phyloP scores from a whole-genome alignment of 2,888 invertebrate genomes.

The Polyommatus iphigenia region DNA sequence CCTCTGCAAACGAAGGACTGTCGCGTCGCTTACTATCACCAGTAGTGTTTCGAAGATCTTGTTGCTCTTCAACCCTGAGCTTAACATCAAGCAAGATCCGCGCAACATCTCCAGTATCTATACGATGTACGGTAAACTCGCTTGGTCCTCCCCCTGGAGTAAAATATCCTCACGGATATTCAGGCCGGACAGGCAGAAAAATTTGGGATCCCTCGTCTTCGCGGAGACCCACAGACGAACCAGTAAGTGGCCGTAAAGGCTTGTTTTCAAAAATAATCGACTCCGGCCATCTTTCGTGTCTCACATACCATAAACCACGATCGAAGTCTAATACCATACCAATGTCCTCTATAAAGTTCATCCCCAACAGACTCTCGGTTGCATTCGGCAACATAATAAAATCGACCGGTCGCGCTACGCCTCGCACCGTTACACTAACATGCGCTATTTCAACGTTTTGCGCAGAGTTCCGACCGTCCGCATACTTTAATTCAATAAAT shows the following conservation, averaged over 20 bases:
- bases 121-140: not conserved
- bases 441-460: no score
- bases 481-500: no score
- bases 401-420: no score
- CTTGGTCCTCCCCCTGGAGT: not conserved
- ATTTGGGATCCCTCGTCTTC: not conserved
- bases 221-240: not conserved
- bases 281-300: not conserved
- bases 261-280: not conserved
- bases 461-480: no score
- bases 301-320: not conserved
- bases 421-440: no score
- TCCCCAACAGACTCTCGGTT: not conserved
- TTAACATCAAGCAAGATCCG: no score
- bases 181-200: not conserved
- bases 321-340: slow-evolving; percentile 8
- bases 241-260: not conserved
- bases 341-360: slow-evolving; percentile 1
- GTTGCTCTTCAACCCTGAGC: no score
- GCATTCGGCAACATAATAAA: not conserved
- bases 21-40: no score
- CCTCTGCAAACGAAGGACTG: no score
- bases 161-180: not conserved
- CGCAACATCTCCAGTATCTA: not conserved
- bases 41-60: no score